These are phyloP conservation scores for Idaea biselata DNA, from an alignment of 2,888 invertebrate genomes.

Conservation along the genomic window DNA sequence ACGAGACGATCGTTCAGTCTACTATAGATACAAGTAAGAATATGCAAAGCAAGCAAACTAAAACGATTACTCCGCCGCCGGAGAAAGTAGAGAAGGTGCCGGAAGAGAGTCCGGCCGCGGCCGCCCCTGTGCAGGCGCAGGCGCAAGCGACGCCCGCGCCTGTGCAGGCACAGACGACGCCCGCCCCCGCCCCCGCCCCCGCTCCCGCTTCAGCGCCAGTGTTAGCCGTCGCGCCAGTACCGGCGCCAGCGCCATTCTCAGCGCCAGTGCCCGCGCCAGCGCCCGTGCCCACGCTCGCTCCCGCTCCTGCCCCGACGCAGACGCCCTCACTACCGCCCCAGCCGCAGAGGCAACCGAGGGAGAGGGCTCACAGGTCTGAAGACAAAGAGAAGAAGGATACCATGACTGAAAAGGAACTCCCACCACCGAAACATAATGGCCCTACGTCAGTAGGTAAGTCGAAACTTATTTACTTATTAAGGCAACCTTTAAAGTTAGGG, in stretches of 20 bases:
- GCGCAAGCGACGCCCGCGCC: constrained; percentile 1
- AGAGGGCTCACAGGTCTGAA: constrained; percentile 26
- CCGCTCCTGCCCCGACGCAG: constrained; percentile 19
- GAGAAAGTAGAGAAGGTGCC: constrained; percentile 4
- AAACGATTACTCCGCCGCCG: constrained; percentile 5
- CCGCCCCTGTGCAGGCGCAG: constrained; percentile 14
- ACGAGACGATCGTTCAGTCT: constrained; percentile 55
- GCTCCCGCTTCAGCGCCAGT: neutral
- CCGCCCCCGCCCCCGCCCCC: constrained; percentile 20
- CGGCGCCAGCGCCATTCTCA: neutral
- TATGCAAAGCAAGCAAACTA: constrained; percentile 36
- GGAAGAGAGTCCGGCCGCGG: constrained; percentile 3
- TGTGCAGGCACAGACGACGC: constrained; percentile 11
- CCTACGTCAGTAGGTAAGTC: constrained; percentile 31
- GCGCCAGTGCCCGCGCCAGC: constrained; percentile 4
- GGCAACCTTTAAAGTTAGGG: too few relatives aligned
- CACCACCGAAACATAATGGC: constrained; percentile 29
- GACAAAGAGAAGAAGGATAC: constrained; percentile 30
- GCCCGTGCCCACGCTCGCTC: constrained; percentile 20
- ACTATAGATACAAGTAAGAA: constrained; percentile 66
- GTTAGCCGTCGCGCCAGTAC: constrained; percentile 12
- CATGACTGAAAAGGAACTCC: constrained; percentile 19
- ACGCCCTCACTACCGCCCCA: constrained; percentile 17
- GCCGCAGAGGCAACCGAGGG: constrained; percentile 23
- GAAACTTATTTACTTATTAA: too few relatives aligned